A percentile compares a stretch with the other conserved stretches of the same genome.
phyloP scores from a whole-genome alignment of 2,888 invertebrate genomes.

The Leistus spinibarbis region DNA sequence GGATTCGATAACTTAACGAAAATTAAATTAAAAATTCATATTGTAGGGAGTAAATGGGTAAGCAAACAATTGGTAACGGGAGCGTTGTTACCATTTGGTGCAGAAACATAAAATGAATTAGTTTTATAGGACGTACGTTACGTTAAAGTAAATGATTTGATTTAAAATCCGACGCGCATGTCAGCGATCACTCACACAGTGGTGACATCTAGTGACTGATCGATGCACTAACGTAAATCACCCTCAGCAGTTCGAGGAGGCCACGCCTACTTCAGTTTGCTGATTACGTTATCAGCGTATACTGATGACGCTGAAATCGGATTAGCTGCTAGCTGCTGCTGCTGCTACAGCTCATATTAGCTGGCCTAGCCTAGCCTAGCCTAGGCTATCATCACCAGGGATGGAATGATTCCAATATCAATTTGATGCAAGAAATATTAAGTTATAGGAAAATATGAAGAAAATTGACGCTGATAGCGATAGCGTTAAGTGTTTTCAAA shows the following conservation, averaged over 20 bases:
- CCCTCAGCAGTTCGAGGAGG: neutral
- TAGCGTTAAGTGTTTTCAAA: neutral
- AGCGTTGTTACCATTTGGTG: neutral
- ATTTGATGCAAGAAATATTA: neutral
- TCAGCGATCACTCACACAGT: conserved; percentile 11
- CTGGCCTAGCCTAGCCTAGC: neutral
- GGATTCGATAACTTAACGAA: too few relatives aligned
- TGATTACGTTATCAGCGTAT: conserved; percentile 9
- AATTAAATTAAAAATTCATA: conserved; percentile 3
- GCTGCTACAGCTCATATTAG: neutral
- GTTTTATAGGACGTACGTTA: neutral
- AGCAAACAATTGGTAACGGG: neutral
- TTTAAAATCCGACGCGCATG: conserved; percentile 7
- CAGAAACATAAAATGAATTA: conserved; percentile 2
- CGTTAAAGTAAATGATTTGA: conserved; percentile 15
- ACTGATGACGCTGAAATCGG: conserved; percentile 6
- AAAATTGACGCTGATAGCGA: too few relatives aligned
- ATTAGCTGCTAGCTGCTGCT: neutral
- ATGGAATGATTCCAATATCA: neutral
- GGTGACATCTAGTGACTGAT: conserved; percentile 11
- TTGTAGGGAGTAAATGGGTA: too few relatives aligned
- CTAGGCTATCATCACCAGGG: neutral
- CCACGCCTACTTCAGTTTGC: neutral
- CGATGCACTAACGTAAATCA: conserved; percentile 15
- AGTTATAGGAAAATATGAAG: neutral